phyloP scores from a whole-genome alignment of 2,888 invertebrate species.

The Himalopsyche tibetana region DNA sequence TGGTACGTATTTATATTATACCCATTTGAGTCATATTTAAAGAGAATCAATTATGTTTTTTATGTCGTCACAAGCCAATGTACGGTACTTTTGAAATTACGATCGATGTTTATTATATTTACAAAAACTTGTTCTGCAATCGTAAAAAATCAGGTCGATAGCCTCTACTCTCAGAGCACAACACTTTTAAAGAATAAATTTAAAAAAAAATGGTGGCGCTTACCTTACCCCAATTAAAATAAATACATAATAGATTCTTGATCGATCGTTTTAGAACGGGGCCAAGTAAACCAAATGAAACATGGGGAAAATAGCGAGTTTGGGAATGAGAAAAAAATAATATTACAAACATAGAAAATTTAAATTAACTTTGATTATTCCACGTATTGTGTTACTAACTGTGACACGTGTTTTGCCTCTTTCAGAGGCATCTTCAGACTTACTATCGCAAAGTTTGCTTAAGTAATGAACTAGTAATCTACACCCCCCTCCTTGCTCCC shows the following conservation, averaged over 20 bases:
- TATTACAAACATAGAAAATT: no score
- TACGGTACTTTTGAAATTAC: constrained; percentile 2
- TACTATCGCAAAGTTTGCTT: no score
- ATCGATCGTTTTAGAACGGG: neutral
- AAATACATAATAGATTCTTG: neutral
- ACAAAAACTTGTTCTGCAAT: neutral
- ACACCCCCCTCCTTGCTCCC: no score
- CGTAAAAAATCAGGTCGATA: neutral
- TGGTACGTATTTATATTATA: neutral
- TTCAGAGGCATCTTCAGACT: no score
- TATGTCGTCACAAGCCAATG: neutral
- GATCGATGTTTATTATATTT: neutral
- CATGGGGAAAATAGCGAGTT: neutral
- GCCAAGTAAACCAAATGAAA: neutral
- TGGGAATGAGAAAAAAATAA: no score
- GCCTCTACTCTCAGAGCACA: no score
- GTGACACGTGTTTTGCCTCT: no score
- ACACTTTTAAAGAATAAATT: neutral
- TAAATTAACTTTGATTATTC: no score
- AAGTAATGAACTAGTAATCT: no score
- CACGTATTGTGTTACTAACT: no score
- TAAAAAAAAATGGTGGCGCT: neutral
- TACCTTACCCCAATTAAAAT: neutral
- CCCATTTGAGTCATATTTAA: neutral
- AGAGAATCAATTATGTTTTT: constrained; percentile 2